Evolutionary conservation across 2,113 vertebrate genomes (phyloP).

Genomic region (Etheostoma cragini): DNA sequence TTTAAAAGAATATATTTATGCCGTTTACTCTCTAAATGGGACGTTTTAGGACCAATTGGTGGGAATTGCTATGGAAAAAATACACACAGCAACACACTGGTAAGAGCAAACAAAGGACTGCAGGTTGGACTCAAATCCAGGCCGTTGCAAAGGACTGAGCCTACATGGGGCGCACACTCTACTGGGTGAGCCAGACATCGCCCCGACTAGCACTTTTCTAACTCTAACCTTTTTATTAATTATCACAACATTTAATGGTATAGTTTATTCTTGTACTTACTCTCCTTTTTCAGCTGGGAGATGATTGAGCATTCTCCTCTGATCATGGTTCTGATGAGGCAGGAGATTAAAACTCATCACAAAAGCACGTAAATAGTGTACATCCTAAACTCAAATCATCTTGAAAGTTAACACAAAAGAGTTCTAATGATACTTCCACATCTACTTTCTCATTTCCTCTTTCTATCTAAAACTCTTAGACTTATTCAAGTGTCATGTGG

Average conservation of each 20-base stretch:
- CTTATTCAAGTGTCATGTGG: neutral
- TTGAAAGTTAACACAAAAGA: neutral
- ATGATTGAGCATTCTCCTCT: constrained; percentile 96
- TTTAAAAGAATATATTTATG: too few species aligned
- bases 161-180: too few species aligned
- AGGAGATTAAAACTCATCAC: neutral
- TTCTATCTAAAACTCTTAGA: neutral
- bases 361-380: neutral
- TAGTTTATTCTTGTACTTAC: constrained; percentile 79
- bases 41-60: too few species aligned
- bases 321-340: constrained; percentile 90
- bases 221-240: neutral
- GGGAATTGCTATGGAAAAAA: too few species aligned
- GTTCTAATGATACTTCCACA: neutral
- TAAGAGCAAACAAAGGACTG: too few species aligned
- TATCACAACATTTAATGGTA: neutral
- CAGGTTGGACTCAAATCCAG: too few species aligned
- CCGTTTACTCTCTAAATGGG: too few species aligned
- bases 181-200: too few species aligned
- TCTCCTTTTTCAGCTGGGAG: constrained; percentile 89
- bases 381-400: neutral
- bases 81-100: too few species aligned
- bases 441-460: constrained; percentile 8
- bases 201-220: neutral
- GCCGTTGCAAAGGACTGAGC: too few species aligned